phyloP scores from a whole-genome alignment of 2,113 vertebrate genomes.

The Epinephelus fuscoguttatus region DNA sequence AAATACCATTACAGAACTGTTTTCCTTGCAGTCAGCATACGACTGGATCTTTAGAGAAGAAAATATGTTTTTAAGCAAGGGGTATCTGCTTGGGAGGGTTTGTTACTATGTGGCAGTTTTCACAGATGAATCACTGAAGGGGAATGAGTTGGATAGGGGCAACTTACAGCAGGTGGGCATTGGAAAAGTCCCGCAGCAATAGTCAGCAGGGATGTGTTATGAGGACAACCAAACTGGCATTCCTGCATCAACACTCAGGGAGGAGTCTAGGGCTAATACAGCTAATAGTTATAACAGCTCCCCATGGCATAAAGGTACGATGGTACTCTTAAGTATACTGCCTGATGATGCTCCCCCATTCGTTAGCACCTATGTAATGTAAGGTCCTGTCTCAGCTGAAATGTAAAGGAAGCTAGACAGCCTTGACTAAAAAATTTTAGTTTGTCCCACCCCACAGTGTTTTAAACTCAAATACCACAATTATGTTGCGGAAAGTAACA shows the following conservation, averaged over 20 bases:
- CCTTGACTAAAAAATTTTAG: not conserved
- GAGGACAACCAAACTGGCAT: not conserved
- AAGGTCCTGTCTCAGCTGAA: not conserved
- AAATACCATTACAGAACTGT: not conserved
- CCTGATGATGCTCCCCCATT: not conserved
- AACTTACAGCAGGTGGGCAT: not conserved
- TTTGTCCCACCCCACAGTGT: not conserved
- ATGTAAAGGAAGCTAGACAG: not conserved
- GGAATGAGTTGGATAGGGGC: not conserved
- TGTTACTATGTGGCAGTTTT: not conserved
- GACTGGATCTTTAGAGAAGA: not conserved
- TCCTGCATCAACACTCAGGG: not conserved
- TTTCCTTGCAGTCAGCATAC: not conserved
- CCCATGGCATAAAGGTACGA: not conserved
- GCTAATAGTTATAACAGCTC: not conserved
- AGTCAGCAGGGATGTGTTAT: not conserved
- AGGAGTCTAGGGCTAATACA: not conserved
- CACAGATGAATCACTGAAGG: not conserved
- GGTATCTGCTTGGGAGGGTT: not conserved
- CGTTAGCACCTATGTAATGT: not conserved
- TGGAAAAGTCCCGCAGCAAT: not conserved
- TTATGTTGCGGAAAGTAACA: not conserved
- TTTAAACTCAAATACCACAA: not conserved
- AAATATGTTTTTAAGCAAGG: not conserved
- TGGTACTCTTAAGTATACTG: not conserved